Evolutionary conservation across 2,113 vertebrate species (phyloP).

Genomic region (Xiphophorus couchianus): DNA sequence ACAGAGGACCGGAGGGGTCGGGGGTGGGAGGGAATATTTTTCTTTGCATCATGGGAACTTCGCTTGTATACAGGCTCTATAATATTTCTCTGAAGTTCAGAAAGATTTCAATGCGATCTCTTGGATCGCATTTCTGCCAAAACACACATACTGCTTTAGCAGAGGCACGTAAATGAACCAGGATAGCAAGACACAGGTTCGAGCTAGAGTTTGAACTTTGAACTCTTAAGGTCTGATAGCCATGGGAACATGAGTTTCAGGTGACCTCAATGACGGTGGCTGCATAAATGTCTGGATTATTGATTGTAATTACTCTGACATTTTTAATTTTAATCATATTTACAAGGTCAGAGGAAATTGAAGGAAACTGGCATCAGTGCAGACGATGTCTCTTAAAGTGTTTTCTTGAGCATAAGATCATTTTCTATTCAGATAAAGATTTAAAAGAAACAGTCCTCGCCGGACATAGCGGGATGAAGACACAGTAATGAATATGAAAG

Average conservation of each 20-base stretch:
- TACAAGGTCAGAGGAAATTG: constrained; percentile 3
- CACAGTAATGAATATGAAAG: too few species aligned
- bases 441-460: too few species aligned
- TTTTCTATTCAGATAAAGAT: too few species aligned
- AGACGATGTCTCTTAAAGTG: not conserved
- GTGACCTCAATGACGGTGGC: constrained; percentile 3
- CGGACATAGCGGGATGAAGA: too few species aligned
- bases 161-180: not conserved
- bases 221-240: constrained; percentile 33
- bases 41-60: too few species aligned
- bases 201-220: constrained; percentile 34
- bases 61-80: too few species aligned
- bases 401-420: too few species aligned
- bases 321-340: not conserved
- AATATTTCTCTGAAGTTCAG: not conserved
- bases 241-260: constrained; percentile 17
- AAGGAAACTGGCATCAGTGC: not conserved
- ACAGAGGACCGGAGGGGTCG: too few species aligned
- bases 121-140: not conserved
- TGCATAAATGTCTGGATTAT: not conserved
- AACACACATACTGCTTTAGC: not conserved
- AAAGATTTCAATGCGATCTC: not conserved
- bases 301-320: too few species aligned
- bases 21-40: too few species aligned
- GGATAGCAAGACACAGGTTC: not conserved